phyloP scores from a whole-genome alignment of 1,140 invertebrate species.

The Pantala flavescens region DNA sequence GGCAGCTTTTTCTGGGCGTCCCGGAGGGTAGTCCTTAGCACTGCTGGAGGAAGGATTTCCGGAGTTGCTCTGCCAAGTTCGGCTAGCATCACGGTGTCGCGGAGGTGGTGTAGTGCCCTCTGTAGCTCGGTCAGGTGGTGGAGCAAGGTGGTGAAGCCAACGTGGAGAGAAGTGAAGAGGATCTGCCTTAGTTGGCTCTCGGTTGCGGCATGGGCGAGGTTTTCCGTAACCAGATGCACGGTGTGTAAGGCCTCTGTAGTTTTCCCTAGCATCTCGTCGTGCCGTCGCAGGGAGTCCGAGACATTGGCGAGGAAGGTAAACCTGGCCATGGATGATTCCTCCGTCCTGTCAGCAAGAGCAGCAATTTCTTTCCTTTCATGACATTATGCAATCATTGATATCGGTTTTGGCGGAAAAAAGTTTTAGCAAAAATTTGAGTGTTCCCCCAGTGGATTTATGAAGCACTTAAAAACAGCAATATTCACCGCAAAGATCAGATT shows the following conservation, averaged over 20 bases:
- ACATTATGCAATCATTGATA: too few relatives aligned
- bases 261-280: neutral
- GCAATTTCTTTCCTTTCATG: neutral
- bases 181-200: neutral
- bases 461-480: too few relatives aligned
- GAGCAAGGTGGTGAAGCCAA: neutral
- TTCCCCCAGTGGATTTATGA: too few relatives aligned
- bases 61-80: neutral
- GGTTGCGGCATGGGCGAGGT: neutral
- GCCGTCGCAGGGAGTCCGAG: neutral
- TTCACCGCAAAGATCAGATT: too few relatives aligned
- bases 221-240: neutral
- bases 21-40: neutral
- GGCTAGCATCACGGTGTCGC: neutral
- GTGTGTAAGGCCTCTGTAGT: neutral
- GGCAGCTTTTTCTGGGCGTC: neutral
- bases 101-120: neutral
- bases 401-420: too few relatives aligned
- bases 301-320: neutral
- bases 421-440: too few relatives aligned
- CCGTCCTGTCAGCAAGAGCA: neutral
- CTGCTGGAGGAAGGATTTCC: neutral
- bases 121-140: neutral
- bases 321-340: neutral
- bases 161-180: neutral